A percentile compares a stretch with the other conserved stretches of the same genome.
Evolutionary conservation across 2,797 vertebrate genomes (phyloP).

Genomic region (Cryptoblepharus egeriae): DNA sequence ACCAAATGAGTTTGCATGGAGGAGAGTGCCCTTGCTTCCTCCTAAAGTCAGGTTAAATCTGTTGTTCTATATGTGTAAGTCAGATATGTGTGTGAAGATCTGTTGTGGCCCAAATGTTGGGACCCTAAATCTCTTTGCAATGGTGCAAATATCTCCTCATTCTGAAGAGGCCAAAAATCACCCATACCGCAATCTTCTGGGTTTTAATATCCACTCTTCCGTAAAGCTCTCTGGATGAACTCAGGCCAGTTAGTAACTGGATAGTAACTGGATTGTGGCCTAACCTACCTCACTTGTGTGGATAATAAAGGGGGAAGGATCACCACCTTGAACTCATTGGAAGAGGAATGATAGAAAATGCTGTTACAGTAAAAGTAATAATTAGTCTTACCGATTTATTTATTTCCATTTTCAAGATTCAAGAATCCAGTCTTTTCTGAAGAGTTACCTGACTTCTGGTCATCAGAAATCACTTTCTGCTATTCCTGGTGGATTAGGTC

Average conservation of each 20-base stretch:
- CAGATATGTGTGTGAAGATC: not conserved
- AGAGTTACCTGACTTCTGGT: conserved; percentile 84
- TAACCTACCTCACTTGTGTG: too few relatives aligned
- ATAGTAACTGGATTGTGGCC: too few relatives aligned
- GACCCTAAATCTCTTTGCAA: too few relatives aligned
- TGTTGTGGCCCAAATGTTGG: not conserved
- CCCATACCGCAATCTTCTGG: too few relatives aligned
- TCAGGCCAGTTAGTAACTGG: too few relatives aligned
- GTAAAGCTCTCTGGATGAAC: too few relatives aligned
- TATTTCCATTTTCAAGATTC: conserved; percentile 79
- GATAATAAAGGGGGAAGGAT: not conserved
- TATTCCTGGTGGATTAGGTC: conserved; percentile 88
- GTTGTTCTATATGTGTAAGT: not conserved
- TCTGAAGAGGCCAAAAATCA: too few relatives aligned
- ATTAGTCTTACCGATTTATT: conserved; percentile 11
- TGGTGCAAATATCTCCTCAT: too few relatives aligned
- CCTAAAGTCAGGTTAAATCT: not conserved
- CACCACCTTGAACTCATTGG: too few relatives aligned
- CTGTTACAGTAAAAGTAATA: not conserved
- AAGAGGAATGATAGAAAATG: too few relatives aligned
- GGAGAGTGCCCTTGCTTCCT: not conserved
- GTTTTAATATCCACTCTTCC: too few relatives aligned
- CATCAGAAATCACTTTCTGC: conserved; percentile 81
- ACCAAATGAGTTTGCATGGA: not conserved
- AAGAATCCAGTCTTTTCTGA: conserved; percentile 87